Base-by-base conservation (phyloP, 2,888 invertebrate genomes). In the Argyresthia goedartella region DNA sequence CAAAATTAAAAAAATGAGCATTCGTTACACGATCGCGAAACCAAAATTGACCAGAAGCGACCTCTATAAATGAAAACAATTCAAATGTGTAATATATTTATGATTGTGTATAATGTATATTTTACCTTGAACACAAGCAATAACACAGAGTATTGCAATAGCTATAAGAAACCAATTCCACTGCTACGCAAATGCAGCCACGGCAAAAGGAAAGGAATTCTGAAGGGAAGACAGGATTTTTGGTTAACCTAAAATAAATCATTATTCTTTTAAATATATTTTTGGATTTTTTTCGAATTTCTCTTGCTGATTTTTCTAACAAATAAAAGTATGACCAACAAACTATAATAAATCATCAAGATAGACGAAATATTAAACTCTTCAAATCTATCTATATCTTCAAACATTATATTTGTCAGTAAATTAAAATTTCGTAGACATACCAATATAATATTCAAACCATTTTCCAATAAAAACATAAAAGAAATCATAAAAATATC, bases 131-230 rank as follows among this genome's bases (percentile, higher is more conserved):
- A 74, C 78, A 84, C 81, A 85, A 86, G 82, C 81, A 76, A 76
- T 73, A 71, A 55, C 65, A 73, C 67, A 75, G 65, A 65, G 66
- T 67, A 46, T 65, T 67, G 61, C 67, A 62, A 76, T 76, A 82
- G 81, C 77, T 81, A 82, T 72, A 74, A 78, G 82, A 84, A 81
- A 85, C 82, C 82, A 85, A 85, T 74, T 79, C 84, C 85, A 85
- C 82, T 79, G 86, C 85, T 85, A 84, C 81, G 73, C 25, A 25
- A 4, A 25, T 25, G 25, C 81, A 80, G 84, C 82, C 82, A 76
- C 66, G 66, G 73, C 33, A 61, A 55, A 46, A 56, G 52, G 49
- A 54, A n/a, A 11, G 54, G 59, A 52, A n/a, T 48, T 34, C 35
- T 6, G 35, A 34, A 47, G 33, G 47, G 35, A 14, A n/a, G n/a